A percentile compares a stretch with the other conserved stretches of the same genome.
Evolutionary conservation across 2,888 invertebrate species (phyloP).

Genomic region (Deladenus siricidicola): DNA sequence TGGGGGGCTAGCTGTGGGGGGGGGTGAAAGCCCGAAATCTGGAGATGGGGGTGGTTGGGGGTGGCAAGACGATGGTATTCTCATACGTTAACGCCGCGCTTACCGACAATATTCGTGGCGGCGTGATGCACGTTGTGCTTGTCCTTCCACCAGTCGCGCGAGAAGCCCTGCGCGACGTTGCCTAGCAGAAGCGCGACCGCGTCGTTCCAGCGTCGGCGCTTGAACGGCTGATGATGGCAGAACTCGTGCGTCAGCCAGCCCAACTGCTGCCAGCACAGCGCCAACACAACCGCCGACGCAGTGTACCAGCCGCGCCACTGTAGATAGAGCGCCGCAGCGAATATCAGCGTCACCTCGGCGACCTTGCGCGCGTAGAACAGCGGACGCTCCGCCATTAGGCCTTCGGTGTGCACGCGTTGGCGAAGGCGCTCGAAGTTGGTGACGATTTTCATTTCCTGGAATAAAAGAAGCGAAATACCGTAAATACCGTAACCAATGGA

Average conservation of each 20-base stretch:
- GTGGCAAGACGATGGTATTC: too few relatives aligned
- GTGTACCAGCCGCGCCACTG: conserved; percentile 45
- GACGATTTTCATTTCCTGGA: conserved; percentile 48
- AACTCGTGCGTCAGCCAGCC: conserved; percentile 43
- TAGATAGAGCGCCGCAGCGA: conserved; percentile 38
- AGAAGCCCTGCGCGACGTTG: conserved; percentile 48
- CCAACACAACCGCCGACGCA: conserved; percentile 39
- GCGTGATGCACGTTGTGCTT: conserved; percentile 53
- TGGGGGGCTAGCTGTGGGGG: too few relatives aligned
- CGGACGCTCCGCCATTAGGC: conserved; percentile 39
- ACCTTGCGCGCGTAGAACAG: conserved; percentile 37
- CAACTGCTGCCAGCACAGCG: conserved; percentile 49
- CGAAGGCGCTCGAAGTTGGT: conserved; percentile 43
- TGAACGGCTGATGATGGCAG: conserved; percentile 50
- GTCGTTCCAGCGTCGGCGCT: conserved; percentile 37
- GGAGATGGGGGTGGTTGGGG: too few relatives aligned
- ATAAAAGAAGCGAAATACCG: neutral
- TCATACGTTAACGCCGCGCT: too few relatives aligned
- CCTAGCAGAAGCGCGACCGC: conserved; percentile 39
- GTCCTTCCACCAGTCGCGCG: conserved; percentile 52
- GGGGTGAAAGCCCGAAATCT: too few relatives aligned
- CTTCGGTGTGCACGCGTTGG: conserved; percentile 36
- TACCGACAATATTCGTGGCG: conserved; percentile 49
- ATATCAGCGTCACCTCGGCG: conserved; percentile 28
- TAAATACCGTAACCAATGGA: neutral